These are phyloP conservation scores for Trichogramma dendrolimi DNA, from an alignment of 2,888 invertebrate species.

Conservation along the genomic window DNA sequence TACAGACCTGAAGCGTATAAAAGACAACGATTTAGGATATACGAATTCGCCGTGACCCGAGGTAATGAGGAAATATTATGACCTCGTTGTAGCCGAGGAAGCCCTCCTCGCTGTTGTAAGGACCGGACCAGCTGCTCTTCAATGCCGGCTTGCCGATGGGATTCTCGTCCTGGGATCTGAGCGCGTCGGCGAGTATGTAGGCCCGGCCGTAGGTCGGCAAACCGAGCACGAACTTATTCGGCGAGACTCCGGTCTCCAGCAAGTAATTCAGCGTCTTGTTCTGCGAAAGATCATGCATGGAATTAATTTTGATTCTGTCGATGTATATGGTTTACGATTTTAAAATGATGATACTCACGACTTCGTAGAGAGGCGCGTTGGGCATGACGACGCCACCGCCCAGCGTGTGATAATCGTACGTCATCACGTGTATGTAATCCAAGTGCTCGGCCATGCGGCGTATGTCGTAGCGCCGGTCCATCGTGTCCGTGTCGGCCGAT, in stretches of 20 bases:
- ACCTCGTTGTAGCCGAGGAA: conserved; percentile 88
- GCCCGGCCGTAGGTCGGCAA: conserved; percentile 81
- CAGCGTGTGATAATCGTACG: conserved; percentile 83
- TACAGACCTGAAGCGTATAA: conserved; percentile 38
- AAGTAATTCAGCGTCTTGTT: conserved; percentile 19
- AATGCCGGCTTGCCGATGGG: conserved; percentile 57
- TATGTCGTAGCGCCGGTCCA: conserved; percentile 75
- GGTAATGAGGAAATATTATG: conserved; percentile 13
- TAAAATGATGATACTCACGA: conserved; percentile 58
- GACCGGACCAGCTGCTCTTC: conserved; percentile 69
- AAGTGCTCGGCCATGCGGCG: conserved; percentile 56
- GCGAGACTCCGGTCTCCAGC: conserved; percentile 54
- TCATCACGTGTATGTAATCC: conserved; percentile 78
- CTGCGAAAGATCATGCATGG: conserved; percentile 11
- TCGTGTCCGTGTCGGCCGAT: conserved; percentile 71
- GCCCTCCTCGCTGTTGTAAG: conserved; percentile 73
- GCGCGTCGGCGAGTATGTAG: conserved; percentile 56
- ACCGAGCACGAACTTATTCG: conserved; percentile 76
- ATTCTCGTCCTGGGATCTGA: conserved; percentile 35
- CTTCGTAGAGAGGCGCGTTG: conserved; percentile 72
- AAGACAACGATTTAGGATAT: conserved; percentile 1
- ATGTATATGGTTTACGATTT: not conserved
- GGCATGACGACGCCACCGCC: conserved; percentile 76
- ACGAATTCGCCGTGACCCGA: not conserved
- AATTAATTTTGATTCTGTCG: too few relatives aligned